phyloP scores from a whole-genome alignment of 2,888 invertebrate genomes.

The Chaetogeoica ovagalla region DNA sequence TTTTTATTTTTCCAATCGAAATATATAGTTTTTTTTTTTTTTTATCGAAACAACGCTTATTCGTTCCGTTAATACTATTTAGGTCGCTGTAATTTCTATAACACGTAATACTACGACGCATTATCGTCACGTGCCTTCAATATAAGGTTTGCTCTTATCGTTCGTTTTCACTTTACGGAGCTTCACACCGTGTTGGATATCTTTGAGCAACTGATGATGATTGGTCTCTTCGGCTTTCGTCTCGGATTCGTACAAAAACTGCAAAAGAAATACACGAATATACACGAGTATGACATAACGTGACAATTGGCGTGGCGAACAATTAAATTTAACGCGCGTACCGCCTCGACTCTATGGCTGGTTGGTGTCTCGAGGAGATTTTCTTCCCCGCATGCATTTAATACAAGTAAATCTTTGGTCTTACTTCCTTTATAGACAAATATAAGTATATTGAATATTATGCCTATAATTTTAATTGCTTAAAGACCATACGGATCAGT shows the following conservation, averaged over 20 bases:
- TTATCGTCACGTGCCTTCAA: conserved; percentile 67
- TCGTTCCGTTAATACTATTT: neutral
- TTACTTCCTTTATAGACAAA: no score
- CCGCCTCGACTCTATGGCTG: no score
- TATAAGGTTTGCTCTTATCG: conserved; percentile 81
- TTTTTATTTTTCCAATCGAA: neutral
- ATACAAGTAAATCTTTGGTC: no score
- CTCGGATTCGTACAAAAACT: conserved; percentile 87
- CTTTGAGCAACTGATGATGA: conserved; percentile 78
- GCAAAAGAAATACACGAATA: conserved; percentile 57
- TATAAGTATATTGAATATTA: no score
- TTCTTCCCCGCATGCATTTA: no score
- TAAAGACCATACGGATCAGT: no score
- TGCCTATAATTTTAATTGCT: no score
- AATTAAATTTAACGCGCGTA: no score
- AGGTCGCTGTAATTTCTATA: neutral
- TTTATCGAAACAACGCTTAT: neutral
- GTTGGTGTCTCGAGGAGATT: no score
- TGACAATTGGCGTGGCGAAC: no score
- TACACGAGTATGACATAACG: neutral
- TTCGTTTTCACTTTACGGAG: conserved; percentile 78
- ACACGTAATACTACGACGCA: no score
- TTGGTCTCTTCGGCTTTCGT: conserved; percentile 67
- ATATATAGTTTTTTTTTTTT: no score
- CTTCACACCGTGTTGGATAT: conserved; percentile 77